Percentiles rank a stretch among this genome's conserved stretches.
Evolutionary conservation across 2,797 vertebrate species (phyloP).

Genomic region (Champsocephalus gunnari): DNA sequence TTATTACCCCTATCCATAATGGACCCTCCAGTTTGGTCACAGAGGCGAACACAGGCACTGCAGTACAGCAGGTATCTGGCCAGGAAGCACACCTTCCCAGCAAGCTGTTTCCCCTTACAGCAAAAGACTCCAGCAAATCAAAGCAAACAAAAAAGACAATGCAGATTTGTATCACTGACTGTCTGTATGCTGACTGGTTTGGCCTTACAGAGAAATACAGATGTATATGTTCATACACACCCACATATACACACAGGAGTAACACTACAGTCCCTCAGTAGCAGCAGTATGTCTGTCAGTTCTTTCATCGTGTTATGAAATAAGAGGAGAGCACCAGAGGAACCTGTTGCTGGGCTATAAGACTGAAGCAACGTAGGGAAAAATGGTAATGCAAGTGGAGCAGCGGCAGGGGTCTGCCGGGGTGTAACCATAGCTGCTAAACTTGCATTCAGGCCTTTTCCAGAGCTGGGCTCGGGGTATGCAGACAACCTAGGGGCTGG

Average conservation of each 20-base stretch:
- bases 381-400: conserved; percentile 77
- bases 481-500: conserved; percentile 78
- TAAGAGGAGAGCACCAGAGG: conserved; percentile 73
- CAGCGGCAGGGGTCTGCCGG: conserved; percentile 73
- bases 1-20: conserved; percentile 84
- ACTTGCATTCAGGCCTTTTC: conserved; percentile 81
- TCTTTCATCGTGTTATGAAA: conserved; percentile 79
- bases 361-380: conserved; percentile 74
- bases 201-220: conserved; percentile 34
- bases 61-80: conserved; percentile 73
- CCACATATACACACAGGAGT: conserved; percentile 35
- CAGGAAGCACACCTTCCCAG: conserved; percentile 83
- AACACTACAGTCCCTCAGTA: conserved; percentile 57
- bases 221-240: conserved; percentile 30
- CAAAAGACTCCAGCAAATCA: conserved; percentile 75
- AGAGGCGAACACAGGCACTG: conserved; percentile 73
- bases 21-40: conserved; percentile 51
- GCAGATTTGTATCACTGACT: conserved; percentile 67
- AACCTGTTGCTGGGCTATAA: conserved; percentile 83
- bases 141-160: conserved; percentile 68
- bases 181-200: conserved; percentile 6
- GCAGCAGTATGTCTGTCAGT: conserved; percentile 70
- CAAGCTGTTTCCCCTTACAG: conserved; percentile 56
- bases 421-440: conserved; percentile 85
- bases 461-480: conserved; percentile 75